phyloP scores from a whole-genome alignment of 1,140 invertebrate genomes.

The Conus betulinus region DNA sequence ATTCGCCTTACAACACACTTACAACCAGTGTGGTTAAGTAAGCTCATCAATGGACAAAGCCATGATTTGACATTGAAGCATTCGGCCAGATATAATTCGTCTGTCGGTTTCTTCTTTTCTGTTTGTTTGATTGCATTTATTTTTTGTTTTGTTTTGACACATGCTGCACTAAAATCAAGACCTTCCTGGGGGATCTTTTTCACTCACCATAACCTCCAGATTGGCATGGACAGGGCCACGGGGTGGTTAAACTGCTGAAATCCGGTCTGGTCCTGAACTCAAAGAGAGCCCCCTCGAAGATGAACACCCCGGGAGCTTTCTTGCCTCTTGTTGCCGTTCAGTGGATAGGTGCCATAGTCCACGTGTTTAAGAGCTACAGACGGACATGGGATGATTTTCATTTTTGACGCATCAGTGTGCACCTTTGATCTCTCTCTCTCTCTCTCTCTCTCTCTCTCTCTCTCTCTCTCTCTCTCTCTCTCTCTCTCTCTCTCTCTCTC shows the following conservation, averaged over 20 bases:
- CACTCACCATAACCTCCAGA: constrained; percentile 78
- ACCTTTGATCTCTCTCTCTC: too few relatives aligned
- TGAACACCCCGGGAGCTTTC: constrained; percentile 54
- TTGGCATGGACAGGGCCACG: constrained; percentile 78
- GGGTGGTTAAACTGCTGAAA: constrained; percentile 75
- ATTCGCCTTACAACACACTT: too few relatives aligned
- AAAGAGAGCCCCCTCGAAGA: constrained; percentile 74
- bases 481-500: too few relatives aligned
- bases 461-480: too few relatives aligned
- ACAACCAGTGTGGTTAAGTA: too few relatives aligned
- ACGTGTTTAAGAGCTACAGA: constrained; percentile 51
- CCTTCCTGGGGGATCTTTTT: background rate
- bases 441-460: too few relatives aligned
- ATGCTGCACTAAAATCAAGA: background rate
- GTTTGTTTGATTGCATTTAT: too few relatives aligned
- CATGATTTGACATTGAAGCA: too few relatives aligned
- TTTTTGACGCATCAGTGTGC: too few relatives aligned
- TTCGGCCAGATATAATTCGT: too few relatives aligned
- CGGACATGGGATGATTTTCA: background rate
- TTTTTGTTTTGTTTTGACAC: background rate
- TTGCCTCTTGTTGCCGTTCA: constrained; percentile 58
- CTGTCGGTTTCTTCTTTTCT: background rate
- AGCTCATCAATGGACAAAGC: too few relatives aligned
- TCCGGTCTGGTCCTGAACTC: constrained; percentile 73
- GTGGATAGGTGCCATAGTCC: constrained; percentile 34